Evolutionary conservation across 2,113 vertebrate species (phyloP).

Genomic region (Peromyscus leucopus): DNA sequence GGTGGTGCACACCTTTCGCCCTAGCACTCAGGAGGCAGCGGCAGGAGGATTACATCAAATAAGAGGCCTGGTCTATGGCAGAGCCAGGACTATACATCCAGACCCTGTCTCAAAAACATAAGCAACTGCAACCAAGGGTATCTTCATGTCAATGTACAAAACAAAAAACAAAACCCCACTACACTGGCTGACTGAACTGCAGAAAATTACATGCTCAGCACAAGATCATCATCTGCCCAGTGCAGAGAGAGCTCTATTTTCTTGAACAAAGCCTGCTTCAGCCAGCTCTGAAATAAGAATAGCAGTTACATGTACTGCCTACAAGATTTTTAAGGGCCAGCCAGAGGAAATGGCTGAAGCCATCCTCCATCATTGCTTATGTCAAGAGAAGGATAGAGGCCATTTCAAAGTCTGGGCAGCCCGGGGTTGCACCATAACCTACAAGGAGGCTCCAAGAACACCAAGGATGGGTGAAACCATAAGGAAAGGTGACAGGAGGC

Average conservation of each 20-base stretch:
- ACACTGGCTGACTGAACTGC: background rate
- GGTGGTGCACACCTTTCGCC: background rate
- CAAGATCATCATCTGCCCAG: background rate
- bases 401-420: background rate
- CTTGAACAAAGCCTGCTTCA: slow-evolving; percentile 8
- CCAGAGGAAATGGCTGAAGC: background rate
- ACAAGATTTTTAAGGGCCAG: slow-evolving; percentile 15
- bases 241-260: background rate
- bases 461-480: background rate
- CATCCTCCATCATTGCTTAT: slow-evolving; percentile 13
- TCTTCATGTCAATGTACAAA: background rate
- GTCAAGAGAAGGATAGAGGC: slow-evolving; percentile 18
- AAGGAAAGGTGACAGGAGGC: background rate
- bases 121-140: background rate
- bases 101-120: background rate
- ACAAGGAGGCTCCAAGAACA: background rate
- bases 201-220: background rate
- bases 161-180: background rate
- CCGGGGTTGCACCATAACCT: background rate
- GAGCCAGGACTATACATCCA: background rate
- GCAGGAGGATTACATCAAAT: background rate
- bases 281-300: background rate
- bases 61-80: background rate
- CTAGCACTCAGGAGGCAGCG: background rate
- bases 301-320: background rate